Evolutionary conservation across 2,888 invertebrate species (phyloP).

Genomic region (Noctua fimbriata): DNA sequence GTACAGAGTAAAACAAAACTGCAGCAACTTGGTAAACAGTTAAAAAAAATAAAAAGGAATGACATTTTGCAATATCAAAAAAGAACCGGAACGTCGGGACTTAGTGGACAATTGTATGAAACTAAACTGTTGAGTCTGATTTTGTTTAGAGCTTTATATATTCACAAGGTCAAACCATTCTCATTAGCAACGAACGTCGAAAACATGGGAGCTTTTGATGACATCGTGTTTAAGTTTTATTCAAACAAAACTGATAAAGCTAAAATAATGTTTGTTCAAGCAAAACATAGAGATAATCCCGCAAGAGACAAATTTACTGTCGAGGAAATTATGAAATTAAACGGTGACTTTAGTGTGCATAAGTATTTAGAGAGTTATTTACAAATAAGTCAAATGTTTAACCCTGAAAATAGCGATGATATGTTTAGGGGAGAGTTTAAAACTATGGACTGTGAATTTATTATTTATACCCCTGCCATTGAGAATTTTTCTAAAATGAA

Average conservation of each 20-base stretch:
- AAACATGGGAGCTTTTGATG: conserved; percentile 66
- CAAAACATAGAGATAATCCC: conserved; percentile 62
- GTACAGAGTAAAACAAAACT: conserved; percentile 3
- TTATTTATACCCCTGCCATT: conserved; percentile 60
- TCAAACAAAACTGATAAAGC: conserved; percentile 33
- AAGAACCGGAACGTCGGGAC: conserved; percentile 56
- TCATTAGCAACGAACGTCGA: conserved; percentile 56
- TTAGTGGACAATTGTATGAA: conserved; percentile 66
- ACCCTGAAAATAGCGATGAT: conserved; percentile 28
- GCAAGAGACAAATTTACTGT: conserved; percentile 50
- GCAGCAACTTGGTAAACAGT: not conserved
- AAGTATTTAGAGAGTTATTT: conserved; percentile 63
- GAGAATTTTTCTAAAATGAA: conserved; percentile 42
- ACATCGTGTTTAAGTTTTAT: conserved; percentile 62
- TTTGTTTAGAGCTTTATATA: conserved; percentile 56
- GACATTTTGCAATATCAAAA: conserved; percentile 44
- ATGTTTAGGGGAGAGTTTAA: conserved; percentile 50
- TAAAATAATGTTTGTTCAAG: conserved; percentile 64
- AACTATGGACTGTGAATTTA: conserved; percentile 52
- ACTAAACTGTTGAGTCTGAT: conserved; percentile 64
- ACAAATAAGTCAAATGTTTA: conserved; percentile 48
- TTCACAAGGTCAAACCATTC: conserved; percentile 48
- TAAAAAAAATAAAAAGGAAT: conserved; percentile 4
- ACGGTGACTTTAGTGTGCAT: conserved; percentile 52
- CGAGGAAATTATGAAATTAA: conserved; percentile 46